Conservation (phyloP, 2,797 vertebrate species). For the Pyrrhura leucotis region DNA sequence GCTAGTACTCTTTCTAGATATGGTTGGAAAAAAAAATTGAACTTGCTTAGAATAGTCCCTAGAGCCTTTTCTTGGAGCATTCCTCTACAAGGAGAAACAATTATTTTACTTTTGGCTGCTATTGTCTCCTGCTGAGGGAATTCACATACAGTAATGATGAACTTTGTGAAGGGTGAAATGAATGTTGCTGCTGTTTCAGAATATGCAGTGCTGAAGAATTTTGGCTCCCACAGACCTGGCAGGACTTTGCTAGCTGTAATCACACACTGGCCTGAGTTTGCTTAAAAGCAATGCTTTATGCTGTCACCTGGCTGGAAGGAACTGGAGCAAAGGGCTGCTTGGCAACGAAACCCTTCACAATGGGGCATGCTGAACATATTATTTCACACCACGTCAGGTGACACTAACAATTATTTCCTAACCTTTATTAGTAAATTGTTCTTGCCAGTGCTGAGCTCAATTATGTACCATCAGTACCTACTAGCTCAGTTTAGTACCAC, state of each 20-base stretch:
- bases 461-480: background rate
- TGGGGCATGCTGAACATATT: background rate
- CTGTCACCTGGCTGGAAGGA: background rate
- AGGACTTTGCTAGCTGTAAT: background rate
- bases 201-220: background rate
- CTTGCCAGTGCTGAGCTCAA: background rate
- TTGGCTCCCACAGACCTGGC: background rate
- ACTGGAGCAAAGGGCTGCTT: background rate
- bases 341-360: background rate
- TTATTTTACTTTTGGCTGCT: slow-evolving; percentile 29
- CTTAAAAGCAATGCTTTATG: background rate
- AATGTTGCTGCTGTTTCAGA: background rate
- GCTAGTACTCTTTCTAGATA: background rate
- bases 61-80: background rate
- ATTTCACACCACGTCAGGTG: background rate
- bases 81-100: slow-evolving; percentile 21
- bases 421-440: background rate
- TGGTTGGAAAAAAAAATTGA: slow-evolving; percentile 2
- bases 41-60: slow-evolving; percentile 10
- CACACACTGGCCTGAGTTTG: background rate
- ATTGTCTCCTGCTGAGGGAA: background rate
- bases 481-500: background rate
- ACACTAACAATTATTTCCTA: background rate
- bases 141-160: background rate
- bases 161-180: slow-evolving; percentile 2